Percentiles rank a stretch among this genome's conserved stretches.
phyloP scores from a whole-genome alignment of 2,797 vertebrate species.

The Fistularia tabacaria region DNA sequence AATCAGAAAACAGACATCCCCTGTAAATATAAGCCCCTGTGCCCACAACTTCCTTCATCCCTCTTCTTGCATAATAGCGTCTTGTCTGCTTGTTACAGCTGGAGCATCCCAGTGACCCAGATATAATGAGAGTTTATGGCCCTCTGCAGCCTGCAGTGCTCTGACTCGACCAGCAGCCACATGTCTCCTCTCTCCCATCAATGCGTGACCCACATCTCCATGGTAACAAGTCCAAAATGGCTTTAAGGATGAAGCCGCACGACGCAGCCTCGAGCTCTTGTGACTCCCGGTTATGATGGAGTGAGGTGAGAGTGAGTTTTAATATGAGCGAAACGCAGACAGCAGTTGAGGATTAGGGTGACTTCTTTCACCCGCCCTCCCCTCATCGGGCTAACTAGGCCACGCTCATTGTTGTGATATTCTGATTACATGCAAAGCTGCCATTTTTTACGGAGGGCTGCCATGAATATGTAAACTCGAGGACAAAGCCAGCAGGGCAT shows the following conservation, averaged over 20 bases:
- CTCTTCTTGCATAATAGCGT: slow-evolving; percentile 68
- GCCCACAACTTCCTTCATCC: slow-evolving; percentile 43
- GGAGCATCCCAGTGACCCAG: slow-evolving; percentile 75
- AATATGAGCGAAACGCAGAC: slow-evolving; percentile 15
- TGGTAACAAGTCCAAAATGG: slow-evolving; percentile 74
- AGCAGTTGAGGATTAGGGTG: slow-evolving; percentile 60
- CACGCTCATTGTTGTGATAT: slow-evolving; percentile 62
- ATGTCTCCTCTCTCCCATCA: slow-evolving; percentile 55
- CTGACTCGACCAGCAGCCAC: slow-evolving; percentile 55
- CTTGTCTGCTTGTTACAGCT: slow-evolving; percentile 68
- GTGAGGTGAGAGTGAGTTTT: slow-evolving; percentile 35
- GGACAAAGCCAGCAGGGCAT: slow-evolving; percentile 41
- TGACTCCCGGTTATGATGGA: slow-evolving; percentile 37
- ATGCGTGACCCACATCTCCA: slow-evolving; percentile 71
- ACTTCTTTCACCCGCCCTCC: slow-evolving; percentile 42
- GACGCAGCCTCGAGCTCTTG: slow-evolving; percentile 7
- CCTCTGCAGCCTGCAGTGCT: slow-evolving; percentile 54
- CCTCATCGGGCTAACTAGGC: slow-evolving; percentile 53
- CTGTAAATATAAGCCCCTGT: slow-evolving; percentile 38
- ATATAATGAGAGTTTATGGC: slow-evolving; percentile 69
- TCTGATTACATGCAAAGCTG: slow-evolving; percentile 66
- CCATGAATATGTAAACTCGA: slow-evolving; percentile 50
- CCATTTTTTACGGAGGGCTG: slow-evolving; percentile 37
- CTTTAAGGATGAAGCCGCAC: slow-evolving; percentile 31
- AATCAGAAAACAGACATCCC: slow-evolving; percentile 43